These are phyloP conservation scores for Acipenser oxyrinchus DNA, from an alignment of 2,797 vertebrate species.

Conservation along the genomic window DNA sequence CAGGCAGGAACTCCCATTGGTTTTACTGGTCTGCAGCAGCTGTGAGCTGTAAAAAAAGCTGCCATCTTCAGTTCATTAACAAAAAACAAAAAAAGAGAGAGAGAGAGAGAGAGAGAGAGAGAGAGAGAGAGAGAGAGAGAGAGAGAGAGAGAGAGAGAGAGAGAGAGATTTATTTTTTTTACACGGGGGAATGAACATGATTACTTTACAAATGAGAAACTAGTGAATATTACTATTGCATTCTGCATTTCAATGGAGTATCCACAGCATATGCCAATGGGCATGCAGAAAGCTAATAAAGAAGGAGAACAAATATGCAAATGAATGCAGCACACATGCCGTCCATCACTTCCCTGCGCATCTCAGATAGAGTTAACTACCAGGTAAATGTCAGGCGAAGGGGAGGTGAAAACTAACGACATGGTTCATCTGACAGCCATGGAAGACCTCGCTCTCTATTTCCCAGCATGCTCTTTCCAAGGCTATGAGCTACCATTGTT, in stretches of 20 bases:
- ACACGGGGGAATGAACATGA: slow-evolving; percentile 8
- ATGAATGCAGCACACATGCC: not conserved
- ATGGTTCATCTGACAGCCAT: not conserved
- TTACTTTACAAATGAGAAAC: too few species aligned
- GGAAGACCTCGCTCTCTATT: too few species aligned
- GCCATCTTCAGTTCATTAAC: too few species aligned
- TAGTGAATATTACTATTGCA: slow-evolving; percentile 14
- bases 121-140: too few species aligned
- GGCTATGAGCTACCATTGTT: not conserved
- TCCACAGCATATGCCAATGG: slow-evolving; percentile 21
- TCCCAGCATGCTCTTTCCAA: not conserved
- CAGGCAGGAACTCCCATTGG: too few species aligned
- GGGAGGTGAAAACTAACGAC: not conserved
- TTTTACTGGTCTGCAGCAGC: too few species aligned
- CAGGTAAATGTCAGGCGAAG: not conserved
- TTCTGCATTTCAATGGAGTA: slow-evolving; percentile 24
- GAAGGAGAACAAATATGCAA: slow-evolving; percentile 1
- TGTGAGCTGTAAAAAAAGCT: too few species aligned
- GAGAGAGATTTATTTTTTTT: too few species aligned
- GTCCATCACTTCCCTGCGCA: not conserved
- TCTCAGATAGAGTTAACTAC: not conserved
- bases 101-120: too few species aligned
- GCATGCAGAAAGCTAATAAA: slow-evolving; percentile 17
- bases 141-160: too few species aligned
- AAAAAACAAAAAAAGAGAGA: too few species aligned